Evolutionary conservation across 2,888 invertebrate species (phyloP).

Genomic region (Archaeoteleia sp.): DNA sequence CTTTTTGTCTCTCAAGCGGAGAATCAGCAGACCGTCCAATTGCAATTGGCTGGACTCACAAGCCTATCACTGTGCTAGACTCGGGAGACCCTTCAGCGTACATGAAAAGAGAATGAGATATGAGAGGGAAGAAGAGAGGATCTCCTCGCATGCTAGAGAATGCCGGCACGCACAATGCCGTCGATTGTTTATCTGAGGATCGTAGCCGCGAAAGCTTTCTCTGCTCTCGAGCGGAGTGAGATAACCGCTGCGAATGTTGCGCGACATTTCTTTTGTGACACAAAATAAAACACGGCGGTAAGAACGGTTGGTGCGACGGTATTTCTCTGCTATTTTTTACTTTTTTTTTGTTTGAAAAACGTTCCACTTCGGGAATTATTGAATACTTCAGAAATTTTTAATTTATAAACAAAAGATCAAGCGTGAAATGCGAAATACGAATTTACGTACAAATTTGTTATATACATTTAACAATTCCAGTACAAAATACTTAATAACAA

Average conservation of each 20-base stretch:
- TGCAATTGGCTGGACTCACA: constrained; percentile 48
- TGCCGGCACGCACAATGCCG: constrained; percentile 46
- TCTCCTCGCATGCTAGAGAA: constrained; percentile 26
- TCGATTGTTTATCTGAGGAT: constrained; percentile 50
- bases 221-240: constrained; percentile 21
- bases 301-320: constrained; percentile 12
- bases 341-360: constrained; percentile 9
- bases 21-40: constrained; percentile 49
- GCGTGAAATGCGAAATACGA: not conserved
- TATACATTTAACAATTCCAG: too few species aligned
- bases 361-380: constrained; percentile 23
- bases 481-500: too few species aligned
- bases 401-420: constrained; percentile 16
- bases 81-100: constrained; percentile 32
- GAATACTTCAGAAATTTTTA: constrained; percentile 13
- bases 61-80: constrained; percentile 41
- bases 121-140: constrained; percentile 37
- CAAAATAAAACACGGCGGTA: constrained; percentile 29
- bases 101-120: constrained; percentile 46
- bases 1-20: constrained; percentile 19
- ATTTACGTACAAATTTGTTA: not conserved
- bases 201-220: constrained; percentile 27
- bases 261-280: constrained; percentile 47
- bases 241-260: constrained; percentile 46
- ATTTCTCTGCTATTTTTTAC: constrained; percentile 1